A percentile compares a stretch with the other conserved stretches of the same genome.
Conservation (phyloP, 1,140 invertebrate species). For the Chelonus insularis region DNA sequence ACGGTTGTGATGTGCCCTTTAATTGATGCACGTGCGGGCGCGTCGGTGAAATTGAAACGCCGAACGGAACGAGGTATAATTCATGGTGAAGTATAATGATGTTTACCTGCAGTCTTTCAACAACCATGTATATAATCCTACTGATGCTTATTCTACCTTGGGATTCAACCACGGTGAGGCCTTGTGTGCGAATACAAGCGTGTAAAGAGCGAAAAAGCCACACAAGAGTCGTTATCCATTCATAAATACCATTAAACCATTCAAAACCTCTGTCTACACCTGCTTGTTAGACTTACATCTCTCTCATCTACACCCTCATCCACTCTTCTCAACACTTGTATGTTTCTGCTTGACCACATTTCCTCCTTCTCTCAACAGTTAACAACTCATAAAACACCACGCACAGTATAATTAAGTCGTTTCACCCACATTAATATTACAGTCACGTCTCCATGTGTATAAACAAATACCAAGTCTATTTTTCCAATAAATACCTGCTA, state of each 20-base stretch:
- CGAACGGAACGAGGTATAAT: constrained; percentile 39
- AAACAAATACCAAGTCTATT: too few relatives aligned
- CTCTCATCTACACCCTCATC: neutral
- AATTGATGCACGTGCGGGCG: neutral
- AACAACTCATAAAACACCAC: too few relatives aligned
- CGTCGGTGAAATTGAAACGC: constrained; percentile 38
- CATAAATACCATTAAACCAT: constrained; percentile 50
- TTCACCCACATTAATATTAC: too few relatives aligned
- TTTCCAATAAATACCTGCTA: too few relatives aligned
- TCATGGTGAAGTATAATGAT: constrained; percentile 37
- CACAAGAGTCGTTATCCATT: constrained; percentile 44
- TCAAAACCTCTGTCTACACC: constrained; percentile 21
- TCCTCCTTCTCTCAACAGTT: neutral
- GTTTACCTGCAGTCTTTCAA: constrained; percentile 19
- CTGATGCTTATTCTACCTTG: too few relatives aligned
- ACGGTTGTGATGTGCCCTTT: too few relatives aligned
- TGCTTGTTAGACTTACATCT: constrained; percentile 10
- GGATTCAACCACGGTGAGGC: neutral
- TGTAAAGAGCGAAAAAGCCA: constrained; percentile 36
- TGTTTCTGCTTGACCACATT: neutral
- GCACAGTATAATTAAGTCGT: neutral
- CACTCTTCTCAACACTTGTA: neutral
- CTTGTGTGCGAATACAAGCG: neutral
- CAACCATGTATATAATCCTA: constrained; percentile 2
- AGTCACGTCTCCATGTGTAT: too few relatives aligned